These are phyloP conservation scores for Asteroscopus sphinx DNA, from an alignment of 2,888 invertebrate species.

Conservation along the genomic window DNA sequence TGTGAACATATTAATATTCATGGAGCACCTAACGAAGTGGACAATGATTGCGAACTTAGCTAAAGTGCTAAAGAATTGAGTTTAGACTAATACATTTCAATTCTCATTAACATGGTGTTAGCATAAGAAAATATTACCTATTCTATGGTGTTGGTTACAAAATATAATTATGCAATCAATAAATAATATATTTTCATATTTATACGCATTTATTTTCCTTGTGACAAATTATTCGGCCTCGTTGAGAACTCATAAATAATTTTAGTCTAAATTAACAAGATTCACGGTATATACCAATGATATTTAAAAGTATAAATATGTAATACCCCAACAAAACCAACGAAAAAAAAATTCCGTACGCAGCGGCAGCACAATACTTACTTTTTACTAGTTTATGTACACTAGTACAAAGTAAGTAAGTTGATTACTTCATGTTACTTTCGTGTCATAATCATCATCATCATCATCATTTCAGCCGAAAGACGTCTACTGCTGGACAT, in stretches of 20 bases:
- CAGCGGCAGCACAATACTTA: too few relatives aligned
- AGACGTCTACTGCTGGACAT: too few relatives aligned
- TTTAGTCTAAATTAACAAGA: constrained; percentile 13
- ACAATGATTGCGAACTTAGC: constrained; percentile 40
- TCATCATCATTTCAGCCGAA: too few relatives aligned
- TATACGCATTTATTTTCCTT: constrained; percentile 18
- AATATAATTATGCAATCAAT: constrained; percentile 20
- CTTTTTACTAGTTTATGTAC: too few relatives aligned
- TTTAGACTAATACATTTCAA: constrained; percentile 25
- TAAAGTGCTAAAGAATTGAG: constrained; percentile 23
- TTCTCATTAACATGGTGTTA: constrained; percentile 20
- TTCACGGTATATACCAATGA: constrained; percentile 3
- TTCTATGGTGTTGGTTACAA: constrained; percentile 5
- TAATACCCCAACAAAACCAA: too few relatives aligned
- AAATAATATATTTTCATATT: neutral
- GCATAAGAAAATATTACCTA: too few relatives aligned
- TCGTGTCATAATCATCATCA: too few relatives aligned
- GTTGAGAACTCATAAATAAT: constrained; percentile 11
- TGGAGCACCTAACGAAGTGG: constrained; percentile 42
- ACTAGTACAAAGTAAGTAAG: too few relatives aligned
- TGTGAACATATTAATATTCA: constrained; percentile 69
- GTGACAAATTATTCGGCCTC: constrained; percentile 18
- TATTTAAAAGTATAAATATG: too few relatives aligned
- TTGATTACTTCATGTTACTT: too few relatives aligned
- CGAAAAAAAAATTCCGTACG: too few relatives aligned